These are phyloP conservation scores for Characodon lateralis DNA, from an alignment of 2,797 vertebrate genomes.

Conservation along the genomic window DNA sequence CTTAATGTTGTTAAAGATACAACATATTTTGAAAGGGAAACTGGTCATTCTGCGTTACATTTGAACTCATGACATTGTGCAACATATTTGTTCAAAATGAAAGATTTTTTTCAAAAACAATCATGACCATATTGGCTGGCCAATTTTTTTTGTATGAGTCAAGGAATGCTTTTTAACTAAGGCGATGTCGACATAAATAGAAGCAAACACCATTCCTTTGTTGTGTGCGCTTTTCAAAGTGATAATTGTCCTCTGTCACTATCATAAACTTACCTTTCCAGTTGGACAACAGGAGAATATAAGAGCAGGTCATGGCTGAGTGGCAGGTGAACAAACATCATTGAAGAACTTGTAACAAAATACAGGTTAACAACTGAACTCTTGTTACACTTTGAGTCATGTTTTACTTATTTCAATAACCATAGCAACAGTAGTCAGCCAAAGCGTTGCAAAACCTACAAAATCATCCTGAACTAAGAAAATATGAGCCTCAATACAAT, in stretches of 20 bases:
- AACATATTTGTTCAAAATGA: not conserved
- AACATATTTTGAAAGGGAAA: not conserved
- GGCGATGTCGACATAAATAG: not conserved
- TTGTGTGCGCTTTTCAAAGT: not conserved
- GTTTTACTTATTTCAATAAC: not conserved
- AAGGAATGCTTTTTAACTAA: not conserved
- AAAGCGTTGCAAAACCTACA: not conserved
- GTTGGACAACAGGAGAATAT: not conserved
- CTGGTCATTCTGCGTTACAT: not conserved
- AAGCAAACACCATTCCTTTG: slow-evolving; percentile 1
- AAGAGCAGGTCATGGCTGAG: slow-evolving; percentile 17
- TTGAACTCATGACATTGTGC: not conserved
- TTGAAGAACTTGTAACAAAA: not conserved
- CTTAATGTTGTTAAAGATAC: not conserved
- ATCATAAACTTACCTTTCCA: slow-evolving; percentile 20
- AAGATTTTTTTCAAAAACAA: not conserved
- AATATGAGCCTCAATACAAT: not conserved
- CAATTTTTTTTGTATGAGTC: not conserved
- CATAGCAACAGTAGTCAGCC: not conserved
- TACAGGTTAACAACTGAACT: not conserved
- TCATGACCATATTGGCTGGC: not conserved
- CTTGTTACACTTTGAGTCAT: not conserved
- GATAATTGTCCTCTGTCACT: slow-evolving; percentile 8
- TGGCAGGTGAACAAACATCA: slow-evolving; percentile 9
- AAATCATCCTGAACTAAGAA: not conserved